phyloP scores from a whole-genome alignment of 2,797 vertebrate genomes.

The Synanceia verrucosa region DNA sequence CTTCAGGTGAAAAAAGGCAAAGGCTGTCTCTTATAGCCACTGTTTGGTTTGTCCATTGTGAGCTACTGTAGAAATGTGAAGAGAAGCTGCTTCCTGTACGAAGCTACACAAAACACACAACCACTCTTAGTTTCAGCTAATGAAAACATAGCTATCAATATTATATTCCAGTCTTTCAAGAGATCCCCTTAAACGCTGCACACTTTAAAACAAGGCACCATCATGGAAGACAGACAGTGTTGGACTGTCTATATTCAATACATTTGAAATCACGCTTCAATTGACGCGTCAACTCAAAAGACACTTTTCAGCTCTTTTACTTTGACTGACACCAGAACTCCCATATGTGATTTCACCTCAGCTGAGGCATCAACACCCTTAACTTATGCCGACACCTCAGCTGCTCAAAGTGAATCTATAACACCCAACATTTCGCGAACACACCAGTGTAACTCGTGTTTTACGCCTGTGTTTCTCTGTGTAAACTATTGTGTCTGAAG shows the following conservation, averaged over 20 bases:
- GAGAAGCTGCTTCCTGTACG: too few relatives aligned
- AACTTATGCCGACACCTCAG: not conserved
- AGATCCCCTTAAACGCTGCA: not conserved
- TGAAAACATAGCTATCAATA: too few relatives aligned
- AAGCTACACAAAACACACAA: not conserved
- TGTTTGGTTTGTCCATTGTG: too few relatives aligned
- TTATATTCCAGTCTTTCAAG: too few relatives aligned
- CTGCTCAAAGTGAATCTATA: not conserved
- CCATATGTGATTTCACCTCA: not conserved
- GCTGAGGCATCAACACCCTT: not conserved
- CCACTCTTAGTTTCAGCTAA: too few relatives aligned
- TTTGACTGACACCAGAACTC: not conserved
- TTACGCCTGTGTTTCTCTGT: not conserved
- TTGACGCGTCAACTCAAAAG: not conserved
- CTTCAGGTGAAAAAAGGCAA: too few relatives aligned
- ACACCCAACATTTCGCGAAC: not conserved
- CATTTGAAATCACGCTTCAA: too few relatives aligned
- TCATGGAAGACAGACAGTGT: too few relatives aligned
- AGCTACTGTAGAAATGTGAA: too few relatives aligned
- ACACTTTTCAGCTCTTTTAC: not conserved
- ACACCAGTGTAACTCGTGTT: not conserved
- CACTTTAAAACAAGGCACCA: too few relatives aligned
- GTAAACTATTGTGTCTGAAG: not conserved
- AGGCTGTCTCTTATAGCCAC: too few relatives aligned
- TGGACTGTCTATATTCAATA: too few relatives aligned